Evolutionary conservation across 2,113 vertebrate genomes (phyloP), one percentile per base, ranked within the genome.

Genomic region (Passer domesticus): DNA sequence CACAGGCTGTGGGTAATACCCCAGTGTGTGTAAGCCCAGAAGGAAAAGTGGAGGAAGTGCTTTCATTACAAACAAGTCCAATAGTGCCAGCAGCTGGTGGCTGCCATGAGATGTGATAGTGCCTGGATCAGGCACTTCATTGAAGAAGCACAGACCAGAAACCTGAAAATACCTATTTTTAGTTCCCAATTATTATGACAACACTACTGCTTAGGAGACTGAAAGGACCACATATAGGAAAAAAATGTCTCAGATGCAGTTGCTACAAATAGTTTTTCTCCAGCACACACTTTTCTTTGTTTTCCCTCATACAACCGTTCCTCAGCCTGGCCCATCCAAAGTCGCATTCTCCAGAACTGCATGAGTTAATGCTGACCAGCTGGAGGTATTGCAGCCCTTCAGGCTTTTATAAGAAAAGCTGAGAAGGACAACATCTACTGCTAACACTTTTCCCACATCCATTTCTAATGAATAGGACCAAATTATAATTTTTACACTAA

Each of bases 51-150:
- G 18, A 33, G 27, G 10, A n/a, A 72, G 56, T 66, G 47, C 27
- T 44, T 77, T 70, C 1, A 2, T 64, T 56, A 31, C 30, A 28
- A 39, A 67, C 33, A 13, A 25, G 15, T 63, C 24, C 37, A 46
- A 6, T 12, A 44, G 28, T n/a, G 15, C 8, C 59, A 21, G 75
- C 74, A 58, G 15, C 8, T 35, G 24, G 17, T 31, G 46, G 13
- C 41, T 73, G 28, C 58, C 41, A 1, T 27, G 50, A 50, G 53
- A 24, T 14, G 13, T 17, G 30, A 5, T 14, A 2, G 39, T 37
- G 21, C 75, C 70, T 64, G 70, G 15, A 37, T 52, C 0, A 0
- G 15, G 31, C 24, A 20, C 44, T 35, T 53, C 0, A 0, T 33
- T 70, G 39, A 75, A 59, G 52, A 11, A 66, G 11, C 37, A 35